Conservation (phyloP, 2,113 vertebrate genomes). For the Piprites chloris region DNA sequence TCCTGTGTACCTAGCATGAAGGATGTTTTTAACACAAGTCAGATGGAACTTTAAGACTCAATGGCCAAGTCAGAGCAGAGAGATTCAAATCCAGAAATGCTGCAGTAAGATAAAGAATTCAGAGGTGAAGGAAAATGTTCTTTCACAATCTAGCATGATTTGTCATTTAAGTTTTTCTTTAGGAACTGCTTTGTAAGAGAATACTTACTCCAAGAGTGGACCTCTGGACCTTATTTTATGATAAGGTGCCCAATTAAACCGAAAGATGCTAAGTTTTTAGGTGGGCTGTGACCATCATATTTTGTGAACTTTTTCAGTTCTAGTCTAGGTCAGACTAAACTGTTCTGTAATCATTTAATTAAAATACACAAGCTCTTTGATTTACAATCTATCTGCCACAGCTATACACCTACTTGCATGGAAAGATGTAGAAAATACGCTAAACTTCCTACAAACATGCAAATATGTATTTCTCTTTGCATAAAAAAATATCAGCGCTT, state of each 20-base stretch:
- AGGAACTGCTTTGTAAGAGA: background rate
- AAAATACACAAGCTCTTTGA: background rate
- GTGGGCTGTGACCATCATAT: background rate
- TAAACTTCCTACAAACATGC: background rate
- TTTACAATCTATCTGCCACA: background rate
- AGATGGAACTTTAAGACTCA: conserved; percentile 14
- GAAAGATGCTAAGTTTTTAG: background rate
- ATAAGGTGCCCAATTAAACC: background rate
- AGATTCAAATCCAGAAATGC: conserved; percentile 18
- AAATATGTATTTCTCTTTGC: background rate
- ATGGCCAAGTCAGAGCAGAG: background rate
- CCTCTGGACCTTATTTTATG: background rate
- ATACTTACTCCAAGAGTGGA: background rate
- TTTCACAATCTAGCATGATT: background rate
- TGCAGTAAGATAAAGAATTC: conserved; percentile 7
- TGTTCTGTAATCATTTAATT: background rate
- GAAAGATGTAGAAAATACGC: background rate
- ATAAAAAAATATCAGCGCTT: background rate
- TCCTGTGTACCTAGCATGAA: background rate
- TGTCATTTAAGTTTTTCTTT: background rate
- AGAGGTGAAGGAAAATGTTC: background rate
- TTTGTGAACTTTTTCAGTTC: background rate
- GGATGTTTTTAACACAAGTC: background rate
- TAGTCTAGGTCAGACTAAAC: background rate
- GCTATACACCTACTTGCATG: background rate